Evolutionary conservation across 37 sponge, comb jelly and placozoan genomes (phyloP).

Genomic region (Petrosia ficiformis): DNA sequence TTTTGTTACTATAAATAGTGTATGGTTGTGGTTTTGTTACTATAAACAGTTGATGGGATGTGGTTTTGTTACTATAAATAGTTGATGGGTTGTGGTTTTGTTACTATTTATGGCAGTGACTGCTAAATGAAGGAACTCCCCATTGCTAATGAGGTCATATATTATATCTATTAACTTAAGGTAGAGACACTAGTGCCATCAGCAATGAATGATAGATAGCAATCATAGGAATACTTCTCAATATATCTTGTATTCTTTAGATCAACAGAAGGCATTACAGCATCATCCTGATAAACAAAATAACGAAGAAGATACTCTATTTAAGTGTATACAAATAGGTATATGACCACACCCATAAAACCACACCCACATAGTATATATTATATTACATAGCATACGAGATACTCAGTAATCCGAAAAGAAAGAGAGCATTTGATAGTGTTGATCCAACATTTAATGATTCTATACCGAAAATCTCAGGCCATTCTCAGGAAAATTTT

Average conservation of each 20-base stretch:
- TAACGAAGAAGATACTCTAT: constrained; percentile 60
- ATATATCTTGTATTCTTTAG: constrained; percentile 26
- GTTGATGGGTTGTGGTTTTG: no score
- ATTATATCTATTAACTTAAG: no score
- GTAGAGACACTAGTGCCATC: no score
- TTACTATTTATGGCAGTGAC: no score
- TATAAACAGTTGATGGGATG: no score
- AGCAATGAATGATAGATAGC: no score
- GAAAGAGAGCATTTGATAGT: constrained; percentile 89
- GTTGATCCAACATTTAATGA: constrained; percentile 90
- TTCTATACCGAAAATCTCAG: constrained; percentile 53
- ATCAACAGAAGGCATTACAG: constrained; percentile 72
- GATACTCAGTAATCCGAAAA: constrained; percentile 49
- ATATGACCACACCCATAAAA: neutral
- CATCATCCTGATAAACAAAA: constrained; percentile 96
- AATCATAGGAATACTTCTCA: no score
- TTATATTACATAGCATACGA: constrained; percentile 58
- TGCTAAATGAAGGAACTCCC: no score
- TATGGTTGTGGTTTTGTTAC: no score
- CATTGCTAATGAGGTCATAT: no score
- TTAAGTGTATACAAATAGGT: constrained; percentile 90
- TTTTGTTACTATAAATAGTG: no score
- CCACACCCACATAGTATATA: neutral
- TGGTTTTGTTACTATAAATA: no score
- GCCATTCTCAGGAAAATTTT: constrained; percentile 71